Evolutionary conservation across 2,113 vertebrate species (phyloP), one percentile per base, ranked within the genome.

Genomic region (Anhinga rufa): DNA sequence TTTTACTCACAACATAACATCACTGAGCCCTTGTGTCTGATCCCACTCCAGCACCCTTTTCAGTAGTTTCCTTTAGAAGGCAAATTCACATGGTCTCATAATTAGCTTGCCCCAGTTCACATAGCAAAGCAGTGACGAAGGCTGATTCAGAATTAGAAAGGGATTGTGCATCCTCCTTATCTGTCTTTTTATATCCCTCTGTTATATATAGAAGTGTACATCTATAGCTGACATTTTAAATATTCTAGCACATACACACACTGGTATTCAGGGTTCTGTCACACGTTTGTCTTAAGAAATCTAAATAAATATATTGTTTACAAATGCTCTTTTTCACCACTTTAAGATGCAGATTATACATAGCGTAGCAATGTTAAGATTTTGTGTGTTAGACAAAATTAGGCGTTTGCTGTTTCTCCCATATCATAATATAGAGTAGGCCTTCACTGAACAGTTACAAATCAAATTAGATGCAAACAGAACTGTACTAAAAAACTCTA

Each of bases 121-220:
- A 82, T 19, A 91, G 74, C 71, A 91, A 76, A 92, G 57, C 77
- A 62, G 57, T 93, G 80, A 91, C 0, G 3, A 91, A 87, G 61
- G 54, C 61, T 12, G 14, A 79, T 82, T 86, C 61, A 84, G 88
- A 94, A 94, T 83, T 96, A 94, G 80, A 91, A 86, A 61, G 60
- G 72, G 69, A 94, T 92, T 95, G 42, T 83, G 48, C 68, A 76
- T 78, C 66, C 38, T 84, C 74, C 80, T 94, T 88, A 71, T 65
- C 69, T 92, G 92, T 93, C 86, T 79, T 91, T 94, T 95, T 84
- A 61, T 94, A 84, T 75, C 74, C 7, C 76, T 58, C 66, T 77
- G 48, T 79, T 95, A 92, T 69, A 60, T 91, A 95, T 95, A 96
- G 80, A 79, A 28, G 26, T 52, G 19, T 76, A n/a, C 49, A 26